Percentiles rank a stretch among this genome's conserved stretches.
Evolutionary conservation across 2,797 vertebrate genomes (phyloP).

Genomic region (Peromyscus nudipes): DNA sequence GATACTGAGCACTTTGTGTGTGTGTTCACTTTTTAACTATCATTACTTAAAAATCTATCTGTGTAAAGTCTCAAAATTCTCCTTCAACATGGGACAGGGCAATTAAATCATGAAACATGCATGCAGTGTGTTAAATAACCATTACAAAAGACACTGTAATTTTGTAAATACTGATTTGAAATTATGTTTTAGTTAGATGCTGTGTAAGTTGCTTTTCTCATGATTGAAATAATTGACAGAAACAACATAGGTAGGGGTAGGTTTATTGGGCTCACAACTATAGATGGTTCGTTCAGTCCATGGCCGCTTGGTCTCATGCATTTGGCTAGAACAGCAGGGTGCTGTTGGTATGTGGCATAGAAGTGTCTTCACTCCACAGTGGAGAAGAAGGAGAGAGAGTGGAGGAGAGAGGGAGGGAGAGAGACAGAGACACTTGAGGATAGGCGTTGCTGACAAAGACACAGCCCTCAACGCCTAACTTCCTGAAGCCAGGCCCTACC

Average conservation of each 20-base stretch:
- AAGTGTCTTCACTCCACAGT: not conserved
- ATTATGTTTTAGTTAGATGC: not conserved
- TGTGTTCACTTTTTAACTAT: not conserved
- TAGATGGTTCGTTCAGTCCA: no score
- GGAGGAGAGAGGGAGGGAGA: not conserved
- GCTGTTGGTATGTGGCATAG: not conserved
- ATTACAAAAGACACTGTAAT: not conserved
- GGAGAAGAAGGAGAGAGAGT: not conserved
- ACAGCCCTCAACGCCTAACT: not conserved
- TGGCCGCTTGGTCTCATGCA: fast-evolving
- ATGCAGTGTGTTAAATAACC: not conserved
- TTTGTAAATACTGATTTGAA: slow-evolving; percentile 41
- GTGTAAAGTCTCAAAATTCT: slow-evolving; percentile 1
- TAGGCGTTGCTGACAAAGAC: not conserved
- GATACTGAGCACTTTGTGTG: not conserved
- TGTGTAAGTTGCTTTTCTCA: not conserved
- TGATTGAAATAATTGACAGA: not conserved
- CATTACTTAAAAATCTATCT: not conserved
- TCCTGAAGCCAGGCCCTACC: not conserved
- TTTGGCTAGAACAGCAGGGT: not conserved
- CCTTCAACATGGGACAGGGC: not conserved
- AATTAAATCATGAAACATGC: not conserved
- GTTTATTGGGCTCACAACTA: not conserved
- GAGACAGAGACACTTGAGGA: not conserved
- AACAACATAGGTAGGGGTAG: not conserved